Conservation (phyloP, 2,797 vertebrate genomes). For the Champsocephalus gunnari region DNA sequence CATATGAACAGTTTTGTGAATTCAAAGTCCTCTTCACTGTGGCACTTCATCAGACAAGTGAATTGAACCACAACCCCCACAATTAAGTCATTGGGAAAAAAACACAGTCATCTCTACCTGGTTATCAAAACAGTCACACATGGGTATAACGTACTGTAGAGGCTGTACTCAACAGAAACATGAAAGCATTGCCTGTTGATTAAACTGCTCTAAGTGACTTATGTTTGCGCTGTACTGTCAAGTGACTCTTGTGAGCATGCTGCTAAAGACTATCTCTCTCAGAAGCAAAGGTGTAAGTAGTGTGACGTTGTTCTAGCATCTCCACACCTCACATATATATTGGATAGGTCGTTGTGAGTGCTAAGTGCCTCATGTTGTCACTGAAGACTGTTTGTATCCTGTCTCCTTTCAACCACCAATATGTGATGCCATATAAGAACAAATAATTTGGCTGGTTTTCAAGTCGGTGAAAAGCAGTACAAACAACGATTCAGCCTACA, state of each 20-base stretch:
- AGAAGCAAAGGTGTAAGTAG: not conserved
- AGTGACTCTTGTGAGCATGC: constrained; percentile 11
- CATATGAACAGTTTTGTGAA: constrained; percentile 38
- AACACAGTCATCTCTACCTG: constrained; percentile 21
- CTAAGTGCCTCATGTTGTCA: constrained; percentile 1
- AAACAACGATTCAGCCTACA: constrained; percentile 4
- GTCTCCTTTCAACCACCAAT: not conserved
- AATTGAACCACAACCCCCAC: constrained; percentile 21
- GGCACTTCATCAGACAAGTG: constrained; percentile 35
- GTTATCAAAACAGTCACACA: constrained; percentile 31
- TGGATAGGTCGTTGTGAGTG: not conserved
- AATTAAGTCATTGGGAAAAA: constrained; percentile 36
- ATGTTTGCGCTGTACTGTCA: constrained; percentile 25
- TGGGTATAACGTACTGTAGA: not conserved
- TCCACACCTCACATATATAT: not conserved
- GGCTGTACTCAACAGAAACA: constrained; percentile 2
- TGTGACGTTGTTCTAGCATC: not conserved
- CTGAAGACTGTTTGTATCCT: not conserved
- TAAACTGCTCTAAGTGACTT: constrained; percentile 17
- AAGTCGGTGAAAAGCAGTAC: not conserved
- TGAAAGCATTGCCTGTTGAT: not conserved
- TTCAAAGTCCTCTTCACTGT: constrained; percentile 30
- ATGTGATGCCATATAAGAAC: not conserved
- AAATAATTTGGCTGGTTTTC: not conserved
- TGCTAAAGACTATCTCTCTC: constrained; percentile 12